Percentiles rank a stretch among this genome's conserved stretches.
These are phyloP conservation scores for Aviceda subcristata DNA, from an alignment of 2,113 vertebrate genomes.

Conservation along the genomic window DNA sequence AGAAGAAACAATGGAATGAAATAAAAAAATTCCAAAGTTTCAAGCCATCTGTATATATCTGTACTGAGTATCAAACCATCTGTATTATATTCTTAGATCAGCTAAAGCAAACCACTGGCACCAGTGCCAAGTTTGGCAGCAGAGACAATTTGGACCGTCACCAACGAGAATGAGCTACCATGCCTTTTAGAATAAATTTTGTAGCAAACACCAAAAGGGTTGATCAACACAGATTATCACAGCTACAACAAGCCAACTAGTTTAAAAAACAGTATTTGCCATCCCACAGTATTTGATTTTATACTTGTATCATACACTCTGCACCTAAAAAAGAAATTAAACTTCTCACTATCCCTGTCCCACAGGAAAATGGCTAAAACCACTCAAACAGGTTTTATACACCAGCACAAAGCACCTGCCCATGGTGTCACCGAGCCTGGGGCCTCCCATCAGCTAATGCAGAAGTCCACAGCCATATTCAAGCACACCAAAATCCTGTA, in stretches of 20 bases:
- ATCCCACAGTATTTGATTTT: constrained; percentile 43
- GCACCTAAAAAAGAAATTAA: not conserved
- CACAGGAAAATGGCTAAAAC: not conserved
- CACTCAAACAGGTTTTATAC: not conserved
- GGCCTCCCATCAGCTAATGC: accelerated
- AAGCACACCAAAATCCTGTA: not conserved
- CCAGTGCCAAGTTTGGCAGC: constrained; percentile 65
- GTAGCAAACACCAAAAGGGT: constrained; percentile 67
- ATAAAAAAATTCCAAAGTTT: constrained; percentile 19
- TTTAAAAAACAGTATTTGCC: constrained; percentile 51
- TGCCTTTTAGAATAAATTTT: constrained; percentile 63
- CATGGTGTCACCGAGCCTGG: not conserved
- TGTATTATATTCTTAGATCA: constrained; percentile 66
- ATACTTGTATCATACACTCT: not conserved
- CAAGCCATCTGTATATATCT: constrained; percentile 53
- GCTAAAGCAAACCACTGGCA: constrained; percentile 67
- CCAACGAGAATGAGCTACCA: constrained; percentile 52
- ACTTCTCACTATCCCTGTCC: not conserved
- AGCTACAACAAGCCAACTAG: constrained; percentile 61
- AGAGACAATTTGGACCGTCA: constrained; percentile 32
- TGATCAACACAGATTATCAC: constrained; percentile 70
- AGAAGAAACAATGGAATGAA: constrained; percentile 29
- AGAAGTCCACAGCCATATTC: not conserved
- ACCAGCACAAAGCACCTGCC: not conserved
- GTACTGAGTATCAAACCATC: constrained; percentile 56